Conservation (phyloP, 1,140 invertebrate genomes). For the Dolichoris vasculosae region DNA sequence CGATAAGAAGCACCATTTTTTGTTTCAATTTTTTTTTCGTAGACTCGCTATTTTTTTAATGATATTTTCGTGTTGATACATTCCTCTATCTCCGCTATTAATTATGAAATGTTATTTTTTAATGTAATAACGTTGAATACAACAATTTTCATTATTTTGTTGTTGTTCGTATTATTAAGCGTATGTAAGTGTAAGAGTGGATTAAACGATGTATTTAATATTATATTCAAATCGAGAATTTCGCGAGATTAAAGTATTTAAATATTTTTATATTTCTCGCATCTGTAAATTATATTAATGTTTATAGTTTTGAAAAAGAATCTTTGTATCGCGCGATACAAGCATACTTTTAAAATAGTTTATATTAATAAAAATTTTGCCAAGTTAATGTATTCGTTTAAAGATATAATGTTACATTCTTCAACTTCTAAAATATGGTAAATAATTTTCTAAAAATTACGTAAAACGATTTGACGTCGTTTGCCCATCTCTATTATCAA, state of each 20-base stretch:
- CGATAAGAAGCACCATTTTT: too few relatives aligned
- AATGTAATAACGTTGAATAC: background rate
- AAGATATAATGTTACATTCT: background rate
- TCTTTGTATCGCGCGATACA: background rate
- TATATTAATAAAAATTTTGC: background rate
- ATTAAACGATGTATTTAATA: too few relatives aligned
- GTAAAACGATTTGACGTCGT: background rate
- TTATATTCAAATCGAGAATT: background rate
- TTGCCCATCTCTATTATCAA: background rate
- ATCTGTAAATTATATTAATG: background rate
- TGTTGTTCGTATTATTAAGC: too few relatives aligned
- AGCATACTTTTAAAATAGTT: background rate
- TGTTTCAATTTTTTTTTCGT: too few relatives aligned
- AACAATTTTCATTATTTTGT: background rate
- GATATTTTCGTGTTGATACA: too few relatives aligned
- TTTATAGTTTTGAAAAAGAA: background rate
- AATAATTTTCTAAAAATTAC: conserved; percentile 21
- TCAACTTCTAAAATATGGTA: background rate
- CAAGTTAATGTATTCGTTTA: background rate
- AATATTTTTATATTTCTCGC: background rate
- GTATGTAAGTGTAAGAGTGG: too few relatives aligned
- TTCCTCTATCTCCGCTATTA: too few relatives aligned
- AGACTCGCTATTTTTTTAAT: too few relatives aligned
- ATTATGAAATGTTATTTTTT: too few relatives aligned
- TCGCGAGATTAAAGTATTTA: too few relatives aligned